Evolutionary conservation across 2,888 invertebrate genomes (phyloP).

Genomic region (Sphinx pinastri): DNA sequence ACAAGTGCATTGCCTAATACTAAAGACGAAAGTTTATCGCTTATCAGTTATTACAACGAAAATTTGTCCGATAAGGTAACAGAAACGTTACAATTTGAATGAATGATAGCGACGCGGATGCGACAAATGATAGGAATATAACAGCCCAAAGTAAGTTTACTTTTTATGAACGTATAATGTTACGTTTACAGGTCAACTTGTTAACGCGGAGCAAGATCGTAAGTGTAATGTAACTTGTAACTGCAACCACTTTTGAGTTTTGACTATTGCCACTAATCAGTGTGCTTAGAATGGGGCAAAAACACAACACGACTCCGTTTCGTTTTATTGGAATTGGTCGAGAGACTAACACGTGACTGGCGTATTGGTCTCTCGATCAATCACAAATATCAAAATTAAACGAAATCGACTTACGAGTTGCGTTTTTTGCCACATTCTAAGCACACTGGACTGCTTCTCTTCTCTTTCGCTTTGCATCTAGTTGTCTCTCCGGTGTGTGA

Average conservation of each 20-base stretch:
- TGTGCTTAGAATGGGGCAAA: too few relatives aligned
- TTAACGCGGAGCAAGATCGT: constrained; percentile 73
- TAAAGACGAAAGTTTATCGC: constrained; percentile 10
- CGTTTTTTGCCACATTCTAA: too few relatives aligned
- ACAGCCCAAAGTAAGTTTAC: neutral
- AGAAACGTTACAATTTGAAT: neutral
- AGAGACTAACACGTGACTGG: too few relatives aligned
- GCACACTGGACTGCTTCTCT: neutral
- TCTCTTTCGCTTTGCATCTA: neutral
- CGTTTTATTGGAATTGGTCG: too few relatives aligned
- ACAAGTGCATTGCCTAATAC: constrained; percentile 13
- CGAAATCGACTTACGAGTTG: too few relatives aligned
- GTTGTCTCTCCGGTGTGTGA: neutral
- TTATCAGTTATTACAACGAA: neutral
- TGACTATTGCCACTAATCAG: constrained; percentile 26
- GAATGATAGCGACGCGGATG: neutral
- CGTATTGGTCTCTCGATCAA: too few relatives aligned
- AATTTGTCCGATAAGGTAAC: constrained; percentile 7
- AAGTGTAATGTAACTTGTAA: constrained; percentile 52
- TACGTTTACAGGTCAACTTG: constrained; percentile 74
- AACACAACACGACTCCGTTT: too few relatives aligned
- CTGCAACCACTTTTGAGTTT: constrained; percentile 24
- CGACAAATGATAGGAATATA: neutral
- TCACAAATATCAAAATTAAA: too few relatives aligned
- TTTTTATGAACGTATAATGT: constrained; percentile 30